A percentile compares a stretch with the other conserved stretches of the same genome.
Conservation (phyloP, 2,113 vertebrate species). For the Labeo catla region DNA sequence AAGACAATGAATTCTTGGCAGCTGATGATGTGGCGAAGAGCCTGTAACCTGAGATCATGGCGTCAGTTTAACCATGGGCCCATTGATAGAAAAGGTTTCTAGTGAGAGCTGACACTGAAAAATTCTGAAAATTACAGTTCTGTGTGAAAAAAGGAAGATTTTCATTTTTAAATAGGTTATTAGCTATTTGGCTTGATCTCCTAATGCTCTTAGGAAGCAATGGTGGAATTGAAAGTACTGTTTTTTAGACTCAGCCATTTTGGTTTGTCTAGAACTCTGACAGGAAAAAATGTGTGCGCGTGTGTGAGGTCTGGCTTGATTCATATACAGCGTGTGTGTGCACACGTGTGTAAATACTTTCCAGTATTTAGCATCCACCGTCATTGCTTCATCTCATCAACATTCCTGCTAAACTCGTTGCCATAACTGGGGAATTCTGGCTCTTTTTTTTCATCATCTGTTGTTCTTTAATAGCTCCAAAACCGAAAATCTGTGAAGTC, state of each 20-base stretch:
- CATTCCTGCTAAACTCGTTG: slow-evolving; percentile 25
- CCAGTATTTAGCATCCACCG: neutral
- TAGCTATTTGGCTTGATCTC: neutral
- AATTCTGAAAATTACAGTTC: neutral
- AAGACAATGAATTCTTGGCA: slow-evolving; percentile 31
- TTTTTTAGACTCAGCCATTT: neutral
- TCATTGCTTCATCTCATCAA: neutral
- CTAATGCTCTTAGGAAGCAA: slow-evolving; percentile 4
- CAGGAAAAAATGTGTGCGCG: slow-evolving; percentile 1
- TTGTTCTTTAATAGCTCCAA: neutral
- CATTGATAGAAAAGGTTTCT: slow-evolving; percentile 33
- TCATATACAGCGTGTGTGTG: neutral
- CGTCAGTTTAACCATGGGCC: slow-evolving; percentile 16
- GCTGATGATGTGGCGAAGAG: slow-evolving; percentile 16
- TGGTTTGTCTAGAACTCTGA: slow-evolving; percentile 35
- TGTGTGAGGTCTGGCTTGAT: slow-evolving; percentile 41
- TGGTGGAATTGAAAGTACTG: neutral
- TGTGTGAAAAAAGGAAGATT: neutral
- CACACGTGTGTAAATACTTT: slow-evolving; percentile 19
- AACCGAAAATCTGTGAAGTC: slow-evolving; percentile 3
- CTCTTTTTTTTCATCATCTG: neutral
- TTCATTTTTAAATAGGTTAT: neutral
- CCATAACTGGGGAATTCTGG: slow-evolving; percentile 23
- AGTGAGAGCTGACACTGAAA: neutral
- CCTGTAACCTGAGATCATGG: slow-evolving; percentile 39